These are phyloP conservation scores for Epistrophe eligans DNA, from an alignment of 2,888 invertebrate genomes.

Conservation along the genomic window DNA sequence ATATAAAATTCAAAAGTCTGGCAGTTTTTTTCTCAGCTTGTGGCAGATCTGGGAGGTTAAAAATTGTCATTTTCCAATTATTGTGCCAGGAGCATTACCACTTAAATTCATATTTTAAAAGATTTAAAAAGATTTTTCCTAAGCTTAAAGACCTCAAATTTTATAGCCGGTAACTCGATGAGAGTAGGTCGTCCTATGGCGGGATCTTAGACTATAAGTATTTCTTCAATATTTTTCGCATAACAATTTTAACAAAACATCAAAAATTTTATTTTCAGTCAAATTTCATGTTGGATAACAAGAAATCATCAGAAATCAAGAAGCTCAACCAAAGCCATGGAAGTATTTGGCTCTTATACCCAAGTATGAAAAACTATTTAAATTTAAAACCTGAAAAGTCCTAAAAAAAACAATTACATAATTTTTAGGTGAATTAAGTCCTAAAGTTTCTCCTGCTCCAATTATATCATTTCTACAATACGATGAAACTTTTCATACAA, in stretches of 20 bases:
- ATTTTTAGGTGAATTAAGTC: constrained; percentile 15
- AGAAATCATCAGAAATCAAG: neutral
- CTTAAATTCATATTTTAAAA: no score
- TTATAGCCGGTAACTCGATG: no score
- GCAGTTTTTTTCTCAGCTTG: no score
- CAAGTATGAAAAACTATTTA: constrained; percentile 14
- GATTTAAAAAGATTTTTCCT: no score
- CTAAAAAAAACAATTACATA: neutral
- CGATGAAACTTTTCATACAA: constrained; percentile 57
- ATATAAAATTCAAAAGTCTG: no score
- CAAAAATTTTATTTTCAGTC: neutral
- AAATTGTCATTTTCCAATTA: no score
- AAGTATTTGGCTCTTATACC: constrained; percentile 4
- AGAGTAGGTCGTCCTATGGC: no score
- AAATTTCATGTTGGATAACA: constrained; percentile 10
- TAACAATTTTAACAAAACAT: neutral
- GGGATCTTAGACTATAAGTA: no score
- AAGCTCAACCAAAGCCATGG: neutral
- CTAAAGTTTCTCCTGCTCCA: neutral
- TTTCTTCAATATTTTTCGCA: no score
- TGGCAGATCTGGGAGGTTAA: no score
- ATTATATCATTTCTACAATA: neutral
- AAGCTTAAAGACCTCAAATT: no score
- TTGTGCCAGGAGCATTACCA: no score
- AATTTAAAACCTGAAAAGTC: neutral